Percentiles rank a stretch among this genome's conserved stretches.
Evolutionary conservation across 2,888 invertebrate genomes (phyloP).

Genomic region (Ptychoptera albimana): DNA sequence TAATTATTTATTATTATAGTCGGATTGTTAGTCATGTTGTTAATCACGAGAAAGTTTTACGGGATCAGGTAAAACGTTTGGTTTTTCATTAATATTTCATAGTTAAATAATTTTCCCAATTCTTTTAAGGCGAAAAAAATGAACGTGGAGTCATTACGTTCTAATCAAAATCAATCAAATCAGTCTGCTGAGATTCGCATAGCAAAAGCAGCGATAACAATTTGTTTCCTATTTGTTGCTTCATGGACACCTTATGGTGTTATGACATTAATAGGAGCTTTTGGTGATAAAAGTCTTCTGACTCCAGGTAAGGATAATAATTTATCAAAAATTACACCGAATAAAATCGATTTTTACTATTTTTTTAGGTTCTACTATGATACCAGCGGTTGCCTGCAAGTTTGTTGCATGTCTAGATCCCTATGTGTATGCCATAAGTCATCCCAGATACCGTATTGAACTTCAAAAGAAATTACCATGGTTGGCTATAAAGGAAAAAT

Average conservation of each 20-base stretch:
- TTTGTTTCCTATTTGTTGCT: slow-evolving; percentile 68
- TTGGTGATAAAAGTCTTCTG: slow-evolving; percentile 54
- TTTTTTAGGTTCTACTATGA: slow-evolving; percentile 46
- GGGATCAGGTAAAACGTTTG: slow-evolving; percentile 37
- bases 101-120: too few relatives aligned
- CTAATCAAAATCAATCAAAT: slow-evolving; percentile 43
- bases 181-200: slow-evolving; percentile 70
- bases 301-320: slow-evolving; percentile 45
- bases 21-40: slow-evolving; percentile 80
- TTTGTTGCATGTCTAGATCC: slow-evolving; percentile 83
- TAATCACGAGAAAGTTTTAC: slow-evolving; percentile 66
- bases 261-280: slow-evolving; percentile 64
- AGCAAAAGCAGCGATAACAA: slow-evolving; percentile 76
- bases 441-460: slow-evolving; percentile 73
- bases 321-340: too few relatives aligned
- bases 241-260: slow-evolving; percentile 88
- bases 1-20: slow-evolving; percentile 71
- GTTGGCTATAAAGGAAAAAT: slow-evolving; percentile 48
- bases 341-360: too few relatives aligned
- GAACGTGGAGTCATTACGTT: slow-evolving; percentile 73
- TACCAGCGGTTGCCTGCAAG: slow-evolving; percentile 76
- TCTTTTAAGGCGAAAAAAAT: slow-evolving; percentile 66
- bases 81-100: slow-evolving; percentile 21
- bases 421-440: slow-evolving; percentile 80
- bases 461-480: slow-evolving; percentile 64